Conservation (phyloP, 2,113 vertebrate genomes). For the Daboia siamensis region DNA sequence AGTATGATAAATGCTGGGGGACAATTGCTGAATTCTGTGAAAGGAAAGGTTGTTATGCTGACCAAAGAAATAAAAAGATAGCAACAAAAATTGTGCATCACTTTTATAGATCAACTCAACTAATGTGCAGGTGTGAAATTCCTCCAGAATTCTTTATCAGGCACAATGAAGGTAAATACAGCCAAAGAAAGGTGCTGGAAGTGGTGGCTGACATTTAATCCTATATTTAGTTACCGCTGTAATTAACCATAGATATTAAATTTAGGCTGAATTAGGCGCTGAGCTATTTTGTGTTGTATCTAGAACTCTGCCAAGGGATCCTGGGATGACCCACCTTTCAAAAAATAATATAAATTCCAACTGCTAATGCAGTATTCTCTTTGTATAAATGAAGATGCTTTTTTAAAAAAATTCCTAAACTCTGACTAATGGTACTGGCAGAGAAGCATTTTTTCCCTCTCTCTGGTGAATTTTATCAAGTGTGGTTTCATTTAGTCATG, state of each 20-base stretch:
- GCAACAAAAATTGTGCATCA: neutral
- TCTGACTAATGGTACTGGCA: neutral
- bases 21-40: neutral
- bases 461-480: neutral
- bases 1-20: neutral
- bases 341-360: neutral
- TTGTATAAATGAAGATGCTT: neutral
- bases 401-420: neutral
- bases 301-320: neutral
- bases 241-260: neutral
- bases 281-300: neutral
- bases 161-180: neutral
- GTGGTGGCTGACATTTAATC: neutral
- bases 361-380: neutral
- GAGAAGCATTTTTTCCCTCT: neutral
- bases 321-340: neutral
- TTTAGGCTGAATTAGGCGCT: neutral
- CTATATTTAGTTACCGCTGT: neutral
- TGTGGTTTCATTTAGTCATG: neutral
- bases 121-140: neutral
- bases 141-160: neutral
- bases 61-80: neutral
- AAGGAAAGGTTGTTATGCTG: neutral
- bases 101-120: neutral
- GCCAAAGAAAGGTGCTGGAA: neutral